Evolutionary conservation across 2,888 invertebrate genomes (phyloP), one percentile per base, ranked within the genome.

Genomic region (Sminthurinus aureus): DNA sequence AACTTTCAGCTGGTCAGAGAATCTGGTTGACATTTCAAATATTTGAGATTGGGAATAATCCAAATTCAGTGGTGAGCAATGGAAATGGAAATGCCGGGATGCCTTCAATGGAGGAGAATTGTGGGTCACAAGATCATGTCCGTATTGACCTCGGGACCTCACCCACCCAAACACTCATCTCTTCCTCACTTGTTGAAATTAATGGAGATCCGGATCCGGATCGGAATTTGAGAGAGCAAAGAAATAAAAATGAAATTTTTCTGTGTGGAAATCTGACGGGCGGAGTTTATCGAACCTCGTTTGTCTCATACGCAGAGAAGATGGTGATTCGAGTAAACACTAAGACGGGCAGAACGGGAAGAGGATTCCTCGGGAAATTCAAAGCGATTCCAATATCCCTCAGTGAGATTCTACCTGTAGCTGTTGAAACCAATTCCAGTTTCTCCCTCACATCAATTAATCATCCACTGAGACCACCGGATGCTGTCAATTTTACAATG

Each of bases 11-110:
- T 82, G 94, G 94, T 89, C 93, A 93, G 89, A 92, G 94, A 73
- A 93, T 95, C 11, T 95, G 94, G 92, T 91, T 95, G 74, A 93
- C 94, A 90, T 94, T 95, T 88, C 86, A 89, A 83, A 85, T 87
- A 50, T 89, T 89, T 81, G 89, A 89, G 75, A 86, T 89, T 78
- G 89, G 89, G 13, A 58, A 24, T 22, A 24, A 9, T 22, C 15
- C 73, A 64, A 24, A 64, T 51, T 66, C 80, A 67, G 75, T 82
- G 58, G 69, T 66, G 6, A 50, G 24, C n/a, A n/a, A 92, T 86
- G 93, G 92, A 88, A 93, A 93, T 87, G 91, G 94, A 78, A 91
- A 92, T 18, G 91, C 91, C 58, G 83, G 82, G 15, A 82, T 18
- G 69, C 73, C 26, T 8, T 74, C 83, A 15, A 84, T 79, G 73